Conservation (phyloP, 2,888 invertebrate genomes). For the Hypercompe scribonia region DNA sequence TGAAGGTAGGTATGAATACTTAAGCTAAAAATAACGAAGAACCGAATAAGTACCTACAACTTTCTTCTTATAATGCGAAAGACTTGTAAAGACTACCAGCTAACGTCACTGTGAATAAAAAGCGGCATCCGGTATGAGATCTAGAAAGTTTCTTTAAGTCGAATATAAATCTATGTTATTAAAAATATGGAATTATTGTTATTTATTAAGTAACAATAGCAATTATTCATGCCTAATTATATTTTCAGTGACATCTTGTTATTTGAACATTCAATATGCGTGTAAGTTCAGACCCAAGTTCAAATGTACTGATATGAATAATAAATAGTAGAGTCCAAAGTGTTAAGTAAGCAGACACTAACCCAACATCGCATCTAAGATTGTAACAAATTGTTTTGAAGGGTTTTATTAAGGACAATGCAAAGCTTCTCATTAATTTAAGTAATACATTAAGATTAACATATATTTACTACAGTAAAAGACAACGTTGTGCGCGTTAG, state of each 20-base stretch:
- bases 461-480: no score
- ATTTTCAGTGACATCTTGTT: no score
- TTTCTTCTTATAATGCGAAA: slow-evolving; percentile 36
- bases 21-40: slow-evolving; percentile 19
- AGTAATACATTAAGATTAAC: background rate
- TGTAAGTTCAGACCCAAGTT: background rate
- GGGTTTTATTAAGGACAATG: background rate
- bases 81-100: slow-evolving; percentile 19
- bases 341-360: background rate
- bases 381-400: background rate
- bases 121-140: slow-evolving; percentile 10
- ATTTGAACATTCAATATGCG: background rate
- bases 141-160: background rate
- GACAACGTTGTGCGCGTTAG: no score
- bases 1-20: slow-evolving; percentile 21
- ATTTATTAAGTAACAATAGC: no score
- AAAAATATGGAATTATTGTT: background rate
- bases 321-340: background rate
- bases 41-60: slow-evolving; percentile 29
- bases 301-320: background rate
- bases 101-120: slow-evolving; percentile 26
- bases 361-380: background rate
- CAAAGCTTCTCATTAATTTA: background rate
- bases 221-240: background rate
- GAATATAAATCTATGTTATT: slow-evolving; percentile 2